A percentile compares a stretch with the other conserved stretches of the same genome.
Conservation (phyloP, 2,888 invertebrate genomes). For the Zele albiditarsus region DNA sequence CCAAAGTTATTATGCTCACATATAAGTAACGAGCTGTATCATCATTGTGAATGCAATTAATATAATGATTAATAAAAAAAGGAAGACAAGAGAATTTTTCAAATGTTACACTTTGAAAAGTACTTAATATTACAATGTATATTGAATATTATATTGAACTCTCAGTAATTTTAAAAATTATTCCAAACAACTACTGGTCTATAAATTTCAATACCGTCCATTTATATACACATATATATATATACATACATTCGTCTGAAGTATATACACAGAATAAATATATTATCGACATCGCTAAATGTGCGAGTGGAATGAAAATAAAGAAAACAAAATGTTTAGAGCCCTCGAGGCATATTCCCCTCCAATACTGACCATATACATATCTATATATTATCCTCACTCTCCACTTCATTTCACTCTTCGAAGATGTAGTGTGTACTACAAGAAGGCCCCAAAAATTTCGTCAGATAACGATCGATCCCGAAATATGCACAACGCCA, state of each 20-base stretch:
- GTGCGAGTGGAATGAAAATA: not conserved
- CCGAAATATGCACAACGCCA: conserved; percentile 69
- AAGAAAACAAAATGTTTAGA: not conserved
- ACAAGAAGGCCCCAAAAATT: conserved; percentile 61
- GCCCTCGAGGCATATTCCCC: not conserved
- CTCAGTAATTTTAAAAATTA: not conserved
- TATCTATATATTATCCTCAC: conserved; percentile 10
- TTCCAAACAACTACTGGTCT: not conserved
- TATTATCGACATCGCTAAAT: not conserved
- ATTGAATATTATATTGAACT: too few species aligned
- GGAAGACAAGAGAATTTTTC: conserved; percentile 11
- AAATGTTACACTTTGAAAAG: too few species aligned
- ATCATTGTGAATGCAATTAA: too few species aligned
- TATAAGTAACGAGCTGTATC: too few species aligned
- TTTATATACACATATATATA: conserved; percentile 8
- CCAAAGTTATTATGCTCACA: too few species aligned
- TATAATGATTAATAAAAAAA: not conserved
- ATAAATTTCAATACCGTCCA: conserved; percentile 8
- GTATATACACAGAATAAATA: conserved; percentile 3
- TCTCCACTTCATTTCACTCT: not conserved
- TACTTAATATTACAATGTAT: too few species aligned
- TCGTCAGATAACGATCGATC: conserved; percentile 70
- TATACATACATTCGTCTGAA: not conserved
- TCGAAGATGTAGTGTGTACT: conserved; percentile 32
- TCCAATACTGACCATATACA: not conserved